Evolutionary conservation across 2,888 invertebrate species (phyloP).

Genomic region (Ellobium chinense): DNA sequence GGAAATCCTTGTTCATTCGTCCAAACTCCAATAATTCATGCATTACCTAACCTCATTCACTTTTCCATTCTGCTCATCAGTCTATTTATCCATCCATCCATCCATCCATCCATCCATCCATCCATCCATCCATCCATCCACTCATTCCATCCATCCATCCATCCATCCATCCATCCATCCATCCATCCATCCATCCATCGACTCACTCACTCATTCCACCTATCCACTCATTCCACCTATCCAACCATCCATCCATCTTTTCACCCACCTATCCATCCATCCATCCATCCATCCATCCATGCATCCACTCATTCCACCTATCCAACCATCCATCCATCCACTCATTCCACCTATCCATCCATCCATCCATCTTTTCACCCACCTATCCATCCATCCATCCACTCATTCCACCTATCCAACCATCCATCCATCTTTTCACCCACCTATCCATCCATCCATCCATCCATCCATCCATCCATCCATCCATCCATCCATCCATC

Average conservation of each 20-base stretch:
- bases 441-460: not conserved
- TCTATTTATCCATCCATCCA: not conserved
- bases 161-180: not conserved
- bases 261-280: not conserved
- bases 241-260: conserved; percentile 1
- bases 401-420: conserved; percentile 4
- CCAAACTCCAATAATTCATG: too few relatives aligned
- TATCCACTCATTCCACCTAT: not conserved
- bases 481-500: too few relatives aligned
- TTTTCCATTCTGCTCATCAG: not conserved
- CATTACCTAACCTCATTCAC: not conserved
- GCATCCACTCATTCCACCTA: not conserved
- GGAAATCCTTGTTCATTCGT: too few relatives aligned
- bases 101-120: not conserved
- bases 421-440: not conserved
- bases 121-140: not conserved
- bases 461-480: conserved; percentile 9
- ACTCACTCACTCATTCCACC: not conserved
- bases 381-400: conserved; percentile 16
- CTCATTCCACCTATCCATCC: not conserved
- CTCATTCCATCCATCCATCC: not conserved
- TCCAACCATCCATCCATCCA: conserved; percentile 9
- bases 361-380: conserved; percentile 1
- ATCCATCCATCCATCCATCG: not conserved
- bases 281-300: conserved; percentile 17